Conservation (phyloP, 2,113 vertebrate species). For the Erpornis zantholeuca region DNA sequence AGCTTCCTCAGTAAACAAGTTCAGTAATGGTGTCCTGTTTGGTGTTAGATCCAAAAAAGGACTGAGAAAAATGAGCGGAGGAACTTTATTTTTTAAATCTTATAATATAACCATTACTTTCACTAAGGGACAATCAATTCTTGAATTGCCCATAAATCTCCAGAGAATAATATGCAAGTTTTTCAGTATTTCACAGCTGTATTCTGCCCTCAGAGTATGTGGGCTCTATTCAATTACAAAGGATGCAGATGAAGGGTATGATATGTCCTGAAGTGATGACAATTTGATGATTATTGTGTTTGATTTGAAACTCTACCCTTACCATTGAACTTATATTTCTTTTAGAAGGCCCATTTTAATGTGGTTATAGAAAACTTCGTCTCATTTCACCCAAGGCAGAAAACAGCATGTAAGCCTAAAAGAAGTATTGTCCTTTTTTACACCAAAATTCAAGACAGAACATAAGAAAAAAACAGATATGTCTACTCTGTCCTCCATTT, state of each 20-base stretch:
- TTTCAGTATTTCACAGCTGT: not conserved
- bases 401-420: not conserved
- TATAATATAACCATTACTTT: not conserved
- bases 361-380: not conserved
- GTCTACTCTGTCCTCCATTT: not conserved
- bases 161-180: not conserved
- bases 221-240: conserved; percentile 7
- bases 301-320: conserved; percentile 28
- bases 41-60: not conserved
- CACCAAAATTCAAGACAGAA: not conserved
- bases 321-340: not conserved
- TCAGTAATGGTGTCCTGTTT: not conserved
- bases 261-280: conserved; percentile 28
- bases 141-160: not conserved
- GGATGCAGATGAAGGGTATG: not conserved
- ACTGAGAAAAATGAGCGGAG: not conserved
- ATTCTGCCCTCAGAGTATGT: not conserved
- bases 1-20: not conserved
- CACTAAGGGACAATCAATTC: not conserved
- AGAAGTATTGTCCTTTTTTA: not conserved
- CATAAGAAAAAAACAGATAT: not conserved
- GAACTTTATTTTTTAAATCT: not conserved
- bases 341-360: not conserved
- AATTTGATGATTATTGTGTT: conserved; percentile 47
- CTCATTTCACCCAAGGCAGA: not conserved